Evolutionary conservation across 2,888 invertebrate genomes (phyloP).

Genomic region (Tipula confusa): DNA sequence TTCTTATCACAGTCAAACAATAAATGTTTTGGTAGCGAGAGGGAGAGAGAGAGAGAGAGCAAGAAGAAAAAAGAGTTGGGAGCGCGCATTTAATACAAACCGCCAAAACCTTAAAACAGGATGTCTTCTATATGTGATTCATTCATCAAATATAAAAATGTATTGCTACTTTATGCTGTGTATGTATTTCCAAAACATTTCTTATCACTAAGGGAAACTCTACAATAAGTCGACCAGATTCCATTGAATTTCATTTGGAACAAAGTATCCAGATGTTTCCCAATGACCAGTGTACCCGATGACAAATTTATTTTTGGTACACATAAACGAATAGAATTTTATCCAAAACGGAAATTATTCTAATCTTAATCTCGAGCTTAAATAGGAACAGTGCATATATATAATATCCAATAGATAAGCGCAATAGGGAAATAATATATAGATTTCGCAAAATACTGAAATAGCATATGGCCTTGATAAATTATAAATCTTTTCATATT

Average conservation of each 20-base stretch:
- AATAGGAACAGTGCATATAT: neutral
- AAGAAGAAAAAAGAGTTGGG: neutral
- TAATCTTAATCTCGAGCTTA: neutral
- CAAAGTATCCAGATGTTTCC: neutral
- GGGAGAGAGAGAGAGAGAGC: neutral
- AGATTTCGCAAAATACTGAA: neutral
- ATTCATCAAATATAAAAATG: neutral
- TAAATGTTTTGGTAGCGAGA: too few relatives aligned
- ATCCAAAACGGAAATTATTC: neutral
- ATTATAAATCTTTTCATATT: neutral
- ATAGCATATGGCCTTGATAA: neutral
- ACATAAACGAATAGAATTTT: neutral
- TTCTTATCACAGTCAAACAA: neutral
- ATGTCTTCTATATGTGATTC: conserved; percentile 13
- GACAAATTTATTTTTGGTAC: neutral
- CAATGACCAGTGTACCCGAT: neutral
- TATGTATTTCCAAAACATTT: neutral
- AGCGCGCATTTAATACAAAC: neutral
- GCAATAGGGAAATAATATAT: neutral
- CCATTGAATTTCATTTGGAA: neutral
- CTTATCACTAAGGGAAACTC: neutral
- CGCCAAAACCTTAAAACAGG: neutral
- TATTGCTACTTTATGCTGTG: neutral
- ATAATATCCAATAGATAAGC: neutral
- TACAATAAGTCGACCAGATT: neutral